phyloP scores from a whole-genome alignment of 2,888 invertebrate genomes.

The Leptopilina drosophilae region DNA sequence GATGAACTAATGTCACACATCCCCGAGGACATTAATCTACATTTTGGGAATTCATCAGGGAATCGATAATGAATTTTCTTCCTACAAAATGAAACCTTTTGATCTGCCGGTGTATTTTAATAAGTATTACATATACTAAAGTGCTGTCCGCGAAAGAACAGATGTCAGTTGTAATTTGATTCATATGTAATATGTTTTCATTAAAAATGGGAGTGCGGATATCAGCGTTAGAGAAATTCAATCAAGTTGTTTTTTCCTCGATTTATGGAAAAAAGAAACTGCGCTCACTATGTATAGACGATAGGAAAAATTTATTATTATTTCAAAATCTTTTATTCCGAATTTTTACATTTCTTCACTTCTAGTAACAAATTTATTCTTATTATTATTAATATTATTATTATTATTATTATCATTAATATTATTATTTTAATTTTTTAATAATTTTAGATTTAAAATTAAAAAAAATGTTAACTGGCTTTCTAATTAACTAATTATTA shows the following conservation, averaged over 20 bases:
- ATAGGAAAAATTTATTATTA: not conserved
- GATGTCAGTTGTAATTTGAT: conserved; percentile 32
- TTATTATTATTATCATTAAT: too few species aligned
- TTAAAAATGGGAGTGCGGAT: not conserved
- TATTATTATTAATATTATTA: too few species aligned
- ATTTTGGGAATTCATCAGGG: conserved; percentile 32
- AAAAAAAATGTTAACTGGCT: too few species aligned
- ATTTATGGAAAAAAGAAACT: not conserved
- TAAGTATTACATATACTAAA: not conserved
- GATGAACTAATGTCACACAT: conserved; percentile 30
- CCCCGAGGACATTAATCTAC: conserved; percentile 35
- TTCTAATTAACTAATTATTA: too few species aligned
- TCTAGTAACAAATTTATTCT: too few species aligned
- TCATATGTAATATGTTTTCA: conserved; percentile 2
- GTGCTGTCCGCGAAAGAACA: conserved; percentile 16
- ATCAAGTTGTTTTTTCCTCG: conserved; percentile 17
- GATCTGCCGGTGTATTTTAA: conserved; percentile 18
- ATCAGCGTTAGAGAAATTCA: not conserved
- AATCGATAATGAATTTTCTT: conserved; percentile 32
- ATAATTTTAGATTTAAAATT: too few species aligned
- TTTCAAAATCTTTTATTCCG: not conserved
- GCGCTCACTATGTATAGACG: not conserved
- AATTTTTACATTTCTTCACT: too few species aligned
- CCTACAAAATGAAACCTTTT: conserved; percentile 16
- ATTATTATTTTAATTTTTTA: too few species aligned